Percentiles rank a stretch among this genome's conserved stretches.
These are phyloP conservation scores for Schizotus pectinicornis DNA, from an alignment of 2,888 invertebrate genomes.

Conservation along the genomic window DNA sequence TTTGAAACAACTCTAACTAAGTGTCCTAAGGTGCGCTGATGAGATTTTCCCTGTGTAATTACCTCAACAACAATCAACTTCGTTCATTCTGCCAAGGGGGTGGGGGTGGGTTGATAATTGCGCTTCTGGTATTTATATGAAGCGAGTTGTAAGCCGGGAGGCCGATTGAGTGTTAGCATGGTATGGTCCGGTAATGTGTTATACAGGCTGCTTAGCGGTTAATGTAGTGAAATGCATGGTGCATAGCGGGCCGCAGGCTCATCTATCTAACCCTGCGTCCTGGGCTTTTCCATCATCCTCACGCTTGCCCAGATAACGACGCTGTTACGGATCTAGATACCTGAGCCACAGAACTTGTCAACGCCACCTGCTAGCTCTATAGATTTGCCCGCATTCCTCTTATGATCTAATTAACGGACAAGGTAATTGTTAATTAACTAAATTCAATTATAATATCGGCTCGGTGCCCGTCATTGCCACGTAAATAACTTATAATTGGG, in stretches of 20 bases:
- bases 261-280: constrained; percentile 18
- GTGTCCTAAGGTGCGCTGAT: background rate
- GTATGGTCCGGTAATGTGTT: constrained; percentile 15
- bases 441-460: constrained; percentile 37
- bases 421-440: constrained; percentile 49
- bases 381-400: constrained; percentile 47
- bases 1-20: constrained; percentile 4
- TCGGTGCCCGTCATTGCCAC: constrained; percentile 35
- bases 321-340: constrained; percentile 49
- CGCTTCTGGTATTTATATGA: background rate
- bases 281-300: constrained; percentile 39
- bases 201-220: constrained; percentile 33
- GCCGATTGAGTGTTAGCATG: constrained; percentile 23
- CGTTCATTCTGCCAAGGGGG: background rate
- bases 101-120: constrained; percentile 1
- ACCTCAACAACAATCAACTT: background rate
- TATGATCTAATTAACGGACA: constrained; percentile 44
- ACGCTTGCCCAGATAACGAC: constrained; percentile 47
- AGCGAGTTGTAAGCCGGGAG: background rate
- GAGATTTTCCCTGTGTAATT: constrained; percentile 1
- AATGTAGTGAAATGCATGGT: constrained; percentile 35
- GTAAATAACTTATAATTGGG: constrained; percentile 39
- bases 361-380: constrained; percentile 43
- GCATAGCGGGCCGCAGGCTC: constrained; percentile 29
- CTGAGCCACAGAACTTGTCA: constrained; percentile 49